Conservation (phyloP, 2,797 vertebrate species). For the Peromyscus aztecus region DNA sequence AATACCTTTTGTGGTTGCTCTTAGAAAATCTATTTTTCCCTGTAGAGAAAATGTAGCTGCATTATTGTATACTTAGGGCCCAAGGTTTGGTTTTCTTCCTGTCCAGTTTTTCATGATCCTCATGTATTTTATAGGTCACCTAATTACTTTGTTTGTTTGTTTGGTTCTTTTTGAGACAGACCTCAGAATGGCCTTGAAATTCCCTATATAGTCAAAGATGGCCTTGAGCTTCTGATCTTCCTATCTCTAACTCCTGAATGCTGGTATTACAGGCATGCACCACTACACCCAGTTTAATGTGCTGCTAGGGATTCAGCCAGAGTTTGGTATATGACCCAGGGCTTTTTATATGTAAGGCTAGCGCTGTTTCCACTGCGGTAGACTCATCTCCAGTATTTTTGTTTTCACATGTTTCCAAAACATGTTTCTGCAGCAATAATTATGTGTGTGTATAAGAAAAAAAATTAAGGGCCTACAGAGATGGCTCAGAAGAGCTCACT, state of each 20-base stretch:
- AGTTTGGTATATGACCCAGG: background rate
- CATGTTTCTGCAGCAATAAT: background rate
- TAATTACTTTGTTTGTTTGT: background rate
- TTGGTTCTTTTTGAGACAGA: background rate
- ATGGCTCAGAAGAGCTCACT: background rate
- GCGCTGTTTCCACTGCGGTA: background rate
- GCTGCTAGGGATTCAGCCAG: background rate
- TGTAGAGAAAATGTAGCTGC: background rate
- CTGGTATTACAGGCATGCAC: background rate
- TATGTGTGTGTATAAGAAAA: background rate
- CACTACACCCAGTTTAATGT: too few species aligned
- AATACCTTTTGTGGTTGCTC: conserved; percentile 1
- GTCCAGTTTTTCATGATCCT: background rate
- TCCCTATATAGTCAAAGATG: background rate
- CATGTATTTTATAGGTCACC: background rate
- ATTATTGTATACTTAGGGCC: background rate
- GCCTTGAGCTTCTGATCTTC: background rate
- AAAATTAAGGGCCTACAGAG: background rate
- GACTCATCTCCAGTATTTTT: background rate
- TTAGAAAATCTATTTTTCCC: background rate
- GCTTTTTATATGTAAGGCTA: too few species aligned
- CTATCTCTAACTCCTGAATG: background rate
- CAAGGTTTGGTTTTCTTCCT: background rate
- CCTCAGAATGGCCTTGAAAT: background rate
- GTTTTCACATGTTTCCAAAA: background rate